Evolutionary conservation across 2,888 invertebrate genomes (phyloP).

Genomic region (Dicycla oo): DNA sequence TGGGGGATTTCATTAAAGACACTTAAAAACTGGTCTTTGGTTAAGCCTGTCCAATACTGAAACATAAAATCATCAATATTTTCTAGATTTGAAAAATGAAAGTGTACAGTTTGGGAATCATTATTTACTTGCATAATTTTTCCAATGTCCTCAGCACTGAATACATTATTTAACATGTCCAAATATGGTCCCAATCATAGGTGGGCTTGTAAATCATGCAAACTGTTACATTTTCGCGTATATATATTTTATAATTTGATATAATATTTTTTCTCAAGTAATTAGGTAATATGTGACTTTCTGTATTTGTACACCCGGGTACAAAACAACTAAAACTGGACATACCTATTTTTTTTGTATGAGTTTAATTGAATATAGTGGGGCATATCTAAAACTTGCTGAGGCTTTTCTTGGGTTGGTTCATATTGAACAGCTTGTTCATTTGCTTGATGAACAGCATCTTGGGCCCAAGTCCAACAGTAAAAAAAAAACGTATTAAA

Average conservation of each 20-base stretch:
- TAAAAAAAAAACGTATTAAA: background rate
- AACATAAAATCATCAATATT: background rate
- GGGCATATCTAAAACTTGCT: constrained; percentile 3
- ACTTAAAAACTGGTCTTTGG: background rate
- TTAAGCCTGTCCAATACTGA: background rate
- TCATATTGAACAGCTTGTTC: background rate
- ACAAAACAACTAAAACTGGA: constrained; percentile 7
- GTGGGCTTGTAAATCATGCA: background rate
- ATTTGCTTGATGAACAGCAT: background rate
- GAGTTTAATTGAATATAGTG: background rate
- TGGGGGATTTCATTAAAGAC: background rate
- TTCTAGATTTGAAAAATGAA: background rate
- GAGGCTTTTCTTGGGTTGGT: background rate
- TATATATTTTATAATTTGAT: background rate
- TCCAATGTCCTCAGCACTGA: background rate
- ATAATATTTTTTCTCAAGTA: background rate
- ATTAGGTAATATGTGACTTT: background rate
- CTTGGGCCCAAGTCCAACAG: constrained; percentile 10
- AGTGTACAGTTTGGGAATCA: background rate
- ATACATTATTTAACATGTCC: background rate
- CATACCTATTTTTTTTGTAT: background rate
- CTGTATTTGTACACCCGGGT: background rate
- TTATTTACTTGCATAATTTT: background rate
- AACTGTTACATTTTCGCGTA: background rate
- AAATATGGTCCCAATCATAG: background rate